phyloP scores from a whole-genome alignment of 2,888 invertebrate species.

The Watsonalla binaria region DNA sequence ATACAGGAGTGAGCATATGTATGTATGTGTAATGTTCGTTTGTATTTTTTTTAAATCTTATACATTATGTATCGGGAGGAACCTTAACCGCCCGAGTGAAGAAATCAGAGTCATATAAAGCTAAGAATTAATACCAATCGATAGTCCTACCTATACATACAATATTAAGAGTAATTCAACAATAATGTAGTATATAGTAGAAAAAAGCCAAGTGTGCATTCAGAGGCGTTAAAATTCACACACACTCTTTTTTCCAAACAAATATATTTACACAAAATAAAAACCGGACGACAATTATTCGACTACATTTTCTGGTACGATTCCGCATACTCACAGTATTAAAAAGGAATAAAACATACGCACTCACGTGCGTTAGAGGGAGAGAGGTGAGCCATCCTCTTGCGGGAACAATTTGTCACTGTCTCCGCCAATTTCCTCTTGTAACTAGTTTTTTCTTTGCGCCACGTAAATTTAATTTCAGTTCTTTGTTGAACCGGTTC shows the following conservation, averaged over 20 bases:
- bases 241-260: constrained; percentile 5
- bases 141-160: no score
- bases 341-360: constrained; percentile 35
- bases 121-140: no score
- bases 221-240: background rate
- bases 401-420: constrained; percentile 73
- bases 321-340: constrained; percentile 32
- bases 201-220: no score
- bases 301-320: constrained; percentile 40
- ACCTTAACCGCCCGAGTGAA: no score
- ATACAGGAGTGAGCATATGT: no score
- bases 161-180: no score
- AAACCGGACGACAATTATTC: constrained; percentile 43
- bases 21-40: no score
- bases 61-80: no score
- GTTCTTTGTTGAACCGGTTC: constrained; percentile 63
- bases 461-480: constrained; percentile 75
- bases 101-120: no score
- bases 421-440: constrained; percentile 75
- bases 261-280: constrained; percentile 28
- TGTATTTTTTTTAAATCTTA: no score
- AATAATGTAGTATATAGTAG: no score
- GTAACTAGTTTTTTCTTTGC: constrained; percentile 77
- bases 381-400: constrained; percentile 46
- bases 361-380: constrained; percentile 33